Evolutionary conservation across 2,113 vertebrate species (phyloP).

Genomic region (Scartelaos histophorus): DNA sequence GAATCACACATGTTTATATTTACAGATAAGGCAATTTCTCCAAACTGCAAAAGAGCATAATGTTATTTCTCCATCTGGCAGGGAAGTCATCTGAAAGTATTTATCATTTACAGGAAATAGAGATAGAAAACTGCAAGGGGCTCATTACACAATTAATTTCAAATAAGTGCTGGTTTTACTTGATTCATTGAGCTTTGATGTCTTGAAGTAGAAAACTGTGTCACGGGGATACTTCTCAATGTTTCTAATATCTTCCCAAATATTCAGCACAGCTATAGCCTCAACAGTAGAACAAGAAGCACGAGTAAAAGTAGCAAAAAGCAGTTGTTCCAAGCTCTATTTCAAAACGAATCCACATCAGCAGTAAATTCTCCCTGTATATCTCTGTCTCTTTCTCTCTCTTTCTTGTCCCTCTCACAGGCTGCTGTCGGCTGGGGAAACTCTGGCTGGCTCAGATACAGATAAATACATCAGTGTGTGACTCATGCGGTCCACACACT

Average conservation of each 20-base stretch:
- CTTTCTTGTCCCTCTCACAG: constrained; percentile 11
- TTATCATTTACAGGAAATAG: not conserved
- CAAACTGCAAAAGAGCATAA: not conserved
- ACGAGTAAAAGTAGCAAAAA: not conserved
- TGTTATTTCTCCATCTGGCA: not conserved
- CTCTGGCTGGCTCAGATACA: constrained; percentile 51
- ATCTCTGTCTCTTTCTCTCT: constrained; percentile 7
- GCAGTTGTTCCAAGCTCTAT: not conserved
- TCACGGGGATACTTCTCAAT: not conserved
- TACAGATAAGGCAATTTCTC: not conserved
- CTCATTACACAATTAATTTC: too few species aligned
- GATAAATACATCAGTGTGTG: constrained; percentile 72
- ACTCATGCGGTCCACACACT: constrained; percentile 71
- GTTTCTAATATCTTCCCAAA: not conserved
- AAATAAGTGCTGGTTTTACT: too few species aligned
- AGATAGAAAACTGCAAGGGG: not conserved
- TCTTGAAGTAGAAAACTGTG: not conserved
- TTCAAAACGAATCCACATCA: not conserved
- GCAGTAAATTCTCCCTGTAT: constrained; percentile 10
- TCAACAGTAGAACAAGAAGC: not conserved
- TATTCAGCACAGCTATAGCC: not conserved
- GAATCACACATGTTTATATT: not conserved
- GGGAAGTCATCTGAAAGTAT: not conserved
- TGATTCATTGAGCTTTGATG: not conserved
- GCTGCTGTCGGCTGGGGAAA: constrained; percentile 6